Evolutionary conservation across 2,888 invertebrate genomes (phyloP).

Genomic region (Polydrusus pterygomalis): DNA sequence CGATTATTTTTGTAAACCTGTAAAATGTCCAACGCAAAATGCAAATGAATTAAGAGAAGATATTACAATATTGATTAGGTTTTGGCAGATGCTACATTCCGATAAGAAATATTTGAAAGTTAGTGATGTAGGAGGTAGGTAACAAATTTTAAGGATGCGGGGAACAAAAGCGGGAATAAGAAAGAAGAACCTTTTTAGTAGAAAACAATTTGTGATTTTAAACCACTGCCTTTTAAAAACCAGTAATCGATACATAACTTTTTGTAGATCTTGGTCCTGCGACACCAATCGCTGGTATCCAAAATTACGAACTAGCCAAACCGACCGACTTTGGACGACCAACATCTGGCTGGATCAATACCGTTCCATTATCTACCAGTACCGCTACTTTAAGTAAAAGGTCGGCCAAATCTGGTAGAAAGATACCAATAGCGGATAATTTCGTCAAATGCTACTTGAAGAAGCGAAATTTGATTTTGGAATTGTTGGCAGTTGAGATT

Average conservation of each 20-base stretch:
- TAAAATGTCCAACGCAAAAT: conserved; percentile 90
- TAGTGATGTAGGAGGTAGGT: conserved; percentile 84
- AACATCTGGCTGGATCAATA: conserved; percentile 93
- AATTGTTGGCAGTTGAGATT: conserved; percentile 94
- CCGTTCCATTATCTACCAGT: conserved; percentile 85
- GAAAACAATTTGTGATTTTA: too few species aligned
- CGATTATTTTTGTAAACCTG: conserved; percentile 95
- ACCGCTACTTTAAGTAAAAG: conserved; percentile 82
- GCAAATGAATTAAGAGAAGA: conserved; percentile 89
- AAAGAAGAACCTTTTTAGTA: too few species aligned
- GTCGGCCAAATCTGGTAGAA: conserved; percentile 81
- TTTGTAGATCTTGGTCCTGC: conserved; percentile 68
- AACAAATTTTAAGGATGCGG: background rate
- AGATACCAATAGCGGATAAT: conserved; percentile 80
- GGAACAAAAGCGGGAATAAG: too few species aligned
- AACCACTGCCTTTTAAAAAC: too few species aligned
- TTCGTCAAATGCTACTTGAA: conserved; percentile 96
- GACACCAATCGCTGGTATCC: conserved; percentile 66
- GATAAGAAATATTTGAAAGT: conserved; percentile 93
- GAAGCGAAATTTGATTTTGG: conserved; percentile 94
- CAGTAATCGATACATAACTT: too few species aligned
- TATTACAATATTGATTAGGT: conserved; percentile 89
- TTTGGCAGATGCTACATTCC: conserved; percentile 97
- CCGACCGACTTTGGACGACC: conserved; percentile 75
- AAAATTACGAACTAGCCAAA: conserved; percentile 69